Evolutionary conservation across 2,113 vertebrate species (phyloP).

Genomic region (Peromyscus maniculatus): DNA sequence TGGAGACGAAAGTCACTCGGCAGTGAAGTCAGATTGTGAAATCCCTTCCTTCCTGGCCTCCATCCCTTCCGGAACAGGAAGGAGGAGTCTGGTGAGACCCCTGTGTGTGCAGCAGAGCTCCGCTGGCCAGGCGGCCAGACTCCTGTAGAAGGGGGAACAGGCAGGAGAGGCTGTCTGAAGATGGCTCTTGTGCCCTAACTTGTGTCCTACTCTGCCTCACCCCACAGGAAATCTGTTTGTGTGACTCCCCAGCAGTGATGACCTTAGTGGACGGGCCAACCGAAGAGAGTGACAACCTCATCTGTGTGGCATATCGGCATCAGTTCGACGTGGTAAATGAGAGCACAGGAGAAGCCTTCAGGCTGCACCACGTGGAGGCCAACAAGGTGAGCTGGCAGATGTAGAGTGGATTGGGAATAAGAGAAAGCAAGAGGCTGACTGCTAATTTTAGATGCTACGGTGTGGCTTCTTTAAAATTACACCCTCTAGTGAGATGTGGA

Average conservation of each 20-base stretch:
- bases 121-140: neutral
- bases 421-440: neutral
- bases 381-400: slow-evolving; percentile 90
- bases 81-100: neutral
- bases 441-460: neutral
- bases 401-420: neutral
- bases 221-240: slow-evolving; percentile 96
- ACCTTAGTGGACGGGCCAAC: slow-evolving; percentile 96
- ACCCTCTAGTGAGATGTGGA: neutral
- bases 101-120: neutral
- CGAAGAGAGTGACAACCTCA: slow-evolving; percentile 98
- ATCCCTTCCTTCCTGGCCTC: neutral
- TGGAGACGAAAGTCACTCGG: neutral
- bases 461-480: neutral
- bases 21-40: neutral
- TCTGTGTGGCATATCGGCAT: slow-evolving; percentile 98
- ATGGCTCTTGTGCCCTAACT: neutral
- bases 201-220: neutral
- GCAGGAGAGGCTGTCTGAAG: neutral
- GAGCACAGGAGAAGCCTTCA: slow-evolving; percentile 96
- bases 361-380: slow-evolving; percentile 95
- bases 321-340: slow-evolving; percentile 98
- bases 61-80: neutral
- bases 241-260: slow-evolving; percentile 95
- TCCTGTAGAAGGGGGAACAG: neutral